A percentile compares a stretch with the other conserved stretches of the same genome.
phyloP scores from a whole-genome alignment of 2,797 vertebrate genomes.

The Enoplosus armatus region DNA sequence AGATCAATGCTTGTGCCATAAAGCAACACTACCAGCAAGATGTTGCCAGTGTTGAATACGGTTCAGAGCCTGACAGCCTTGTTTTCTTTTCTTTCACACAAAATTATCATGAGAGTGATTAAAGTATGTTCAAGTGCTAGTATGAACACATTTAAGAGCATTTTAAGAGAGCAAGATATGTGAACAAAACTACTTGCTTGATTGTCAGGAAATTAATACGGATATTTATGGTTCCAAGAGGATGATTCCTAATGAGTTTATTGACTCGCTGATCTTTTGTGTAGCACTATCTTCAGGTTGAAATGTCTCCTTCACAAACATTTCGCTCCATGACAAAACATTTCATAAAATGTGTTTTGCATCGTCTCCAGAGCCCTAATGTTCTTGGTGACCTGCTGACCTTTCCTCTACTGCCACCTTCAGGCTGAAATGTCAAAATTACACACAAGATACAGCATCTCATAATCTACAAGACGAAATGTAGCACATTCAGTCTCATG shows the following conservation, averaged over 20 bases:
- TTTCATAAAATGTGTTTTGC: not conserved
- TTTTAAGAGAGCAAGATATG: not conserved
- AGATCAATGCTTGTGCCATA: not conserved
- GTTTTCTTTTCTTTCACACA: not conserved
- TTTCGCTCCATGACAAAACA: not conserved
- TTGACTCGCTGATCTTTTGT: not conserved
- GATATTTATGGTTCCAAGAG: not conserved
- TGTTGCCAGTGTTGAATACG: not conserved
- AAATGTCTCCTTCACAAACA: not conserved
- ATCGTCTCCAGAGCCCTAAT: not conserved
- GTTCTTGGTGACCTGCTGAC: not conserved
- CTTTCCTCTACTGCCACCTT: not conserved
- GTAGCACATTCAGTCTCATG: constrained; percentile 1
- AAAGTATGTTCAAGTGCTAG: not conserved
- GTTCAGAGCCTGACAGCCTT: not conserved
- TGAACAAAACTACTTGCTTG: not conserved
- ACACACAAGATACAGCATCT: not conserved
- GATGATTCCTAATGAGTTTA: not conserved
- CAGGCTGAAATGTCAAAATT: not conserved
- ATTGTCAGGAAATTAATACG: not conserved
- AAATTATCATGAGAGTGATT: not conserved
- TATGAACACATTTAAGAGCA: not conserved
- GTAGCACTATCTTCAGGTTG: not conserved
- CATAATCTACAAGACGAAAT: constrained; percentile 1
- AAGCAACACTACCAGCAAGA: not conserved